phyloP scores from a whole-genome alignment of 1,140 invertebrate genomes.

The Plectrocnemia conspersa region DNA sequence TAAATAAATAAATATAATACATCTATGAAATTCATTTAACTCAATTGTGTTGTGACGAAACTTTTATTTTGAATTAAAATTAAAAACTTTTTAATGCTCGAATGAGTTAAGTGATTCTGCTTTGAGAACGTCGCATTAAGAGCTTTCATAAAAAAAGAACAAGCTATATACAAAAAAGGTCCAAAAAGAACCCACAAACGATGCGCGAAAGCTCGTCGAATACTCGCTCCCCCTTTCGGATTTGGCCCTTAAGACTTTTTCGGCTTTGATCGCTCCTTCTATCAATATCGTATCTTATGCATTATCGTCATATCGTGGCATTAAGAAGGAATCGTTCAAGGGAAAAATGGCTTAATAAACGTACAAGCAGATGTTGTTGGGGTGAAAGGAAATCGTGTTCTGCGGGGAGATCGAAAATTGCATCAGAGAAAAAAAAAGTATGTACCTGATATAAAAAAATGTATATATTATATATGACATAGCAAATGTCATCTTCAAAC shows the following conservation, averaged over 20 bases:
- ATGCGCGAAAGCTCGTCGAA: conserved; percentile 11
- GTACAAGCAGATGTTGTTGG: conserved; percentile 25
- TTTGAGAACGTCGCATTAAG: no score
- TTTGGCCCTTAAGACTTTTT: conserved; percentile 7
- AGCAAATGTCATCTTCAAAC: conserved; percentile 27
- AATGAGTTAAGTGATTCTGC: no score
- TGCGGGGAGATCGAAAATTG: background rate
- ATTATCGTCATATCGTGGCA: conserved; percentile 27
- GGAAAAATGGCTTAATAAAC: conserved; percentile 29
- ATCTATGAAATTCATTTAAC: no score
- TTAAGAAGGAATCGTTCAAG: conserved; percentile 30
- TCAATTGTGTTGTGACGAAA: no score
- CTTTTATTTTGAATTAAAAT: no score
- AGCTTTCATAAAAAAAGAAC: background rate
- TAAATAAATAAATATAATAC: no score
- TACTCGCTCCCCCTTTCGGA: conserved; percentile 3
- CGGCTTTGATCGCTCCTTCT: background rate
- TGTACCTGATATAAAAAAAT: no score
- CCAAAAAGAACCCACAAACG: conserved; percentile 9
- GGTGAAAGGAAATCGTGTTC: no score
- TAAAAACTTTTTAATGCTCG: no score
- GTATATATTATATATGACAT: conserved; percentile 15
- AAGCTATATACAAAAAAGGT: conserved; percentile 2
- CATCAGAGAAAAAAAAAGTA: conserved; percentile 3
- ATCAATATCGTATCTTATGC: conserved; percentile 28